Evolutionary conservation across 2,888 invertebrate species (phyloP).

Genomic region (Agriopis leucophaearia): DNA sequence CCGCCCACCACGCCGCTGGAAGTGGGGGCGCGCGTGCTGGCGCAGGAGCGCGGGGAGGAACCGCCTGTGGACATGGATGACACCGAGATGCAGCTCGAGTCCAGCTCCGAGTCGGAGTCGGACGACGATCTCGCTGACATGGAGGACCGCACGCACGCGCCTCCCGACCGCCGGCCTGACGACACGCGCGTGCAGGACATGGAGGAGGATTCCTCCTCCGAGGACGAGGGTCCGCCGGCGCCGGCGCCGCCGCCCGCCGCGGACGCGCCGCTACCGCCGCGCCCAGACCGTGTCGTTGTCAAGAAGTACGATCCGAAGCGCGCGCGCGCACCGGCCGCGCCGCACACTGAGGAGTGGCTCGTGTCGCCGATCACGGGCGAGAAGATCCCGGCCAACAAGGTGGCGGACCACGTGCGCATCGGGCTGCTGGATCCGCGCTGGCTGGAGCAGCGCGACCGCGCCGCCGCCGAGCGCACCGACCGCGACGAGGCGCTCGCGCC

Average conservation of each 20-base stretch:
- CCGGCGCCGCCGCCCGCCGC: constrained; percentile 60
- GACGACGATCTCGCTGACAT: constrained; percentile 87
- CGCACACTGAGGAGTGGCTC: constrained; percentile 92
- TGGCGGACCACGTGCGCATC: constrained; percentile 99
- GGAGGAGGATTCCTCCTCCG: constrained; percentile 94
- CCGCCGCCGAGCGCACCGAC: constrained; percentile 96
- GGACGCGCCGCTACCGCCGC: constrained; percentile 92
- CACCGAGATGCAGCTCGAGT: constrained; percentile 96
- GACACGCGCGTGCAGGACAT: constrained; percentile 92
- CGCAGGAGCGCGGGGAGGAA: constrained; percentile 92
- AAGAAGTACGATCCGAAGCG: constrained; percentile 98
- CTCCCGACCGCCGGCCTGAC: constrained; percentile 66
- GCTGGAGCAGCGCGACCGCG: constrained; percentile 98
- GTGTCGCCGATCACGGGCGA: constrained; percentile 99
- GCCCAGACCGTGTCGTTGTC: constrained; percentile 96
- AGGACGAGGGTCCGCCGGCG: constrained; percentile 74
- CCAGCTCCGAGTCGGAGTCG: constrained; percentile 89
- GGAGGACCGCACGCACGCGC: constrained; percentile 87
- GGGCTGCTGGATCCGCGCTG: constrained; percentile 98
- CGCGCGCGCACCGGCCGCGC: constrained; percentile 87
- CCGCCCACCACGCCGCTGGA: constrained; percentile 99
- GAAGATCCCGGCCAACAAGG: constrained; percentile 97
- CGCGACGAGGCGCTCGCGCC: constrained; percentile 87
- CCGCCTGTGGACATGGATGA: constrained; percentile 87
- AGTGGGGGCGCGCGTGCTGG: constrained; percentile 97